A percentile compares a stretch with the other conserved stretches of the same genome.
phyloP scores from a whole-genome alignment of 2,113 vertebrate genomes.

The Melanostigma gelatinosum region DNA sequence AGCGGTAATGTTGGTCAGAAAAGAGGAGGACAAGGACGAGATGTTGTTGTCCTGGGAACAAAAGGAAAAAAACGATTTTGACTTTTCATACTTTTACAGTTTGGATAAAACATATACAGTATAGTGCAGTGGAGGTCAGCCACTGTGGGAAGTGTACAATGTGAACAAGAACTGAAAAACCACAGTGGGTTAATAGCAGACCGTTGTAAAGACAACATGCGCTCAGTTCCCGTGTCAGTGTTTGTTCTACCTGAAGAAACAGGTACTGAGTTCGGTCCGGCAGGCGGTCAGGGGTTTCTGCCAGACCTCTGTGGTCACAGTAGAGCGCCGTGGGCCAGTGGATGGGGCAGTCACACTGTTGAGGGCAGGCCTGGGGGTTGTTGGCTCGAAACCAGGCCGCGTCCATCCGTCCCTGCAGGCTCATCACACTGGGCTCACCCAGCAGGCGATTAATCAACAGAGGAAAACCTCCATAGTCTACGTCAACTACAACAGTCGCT shows the following conservation, averaged over 20 bases:
- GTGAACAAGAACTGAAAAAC: slow-evolving; percentile 19
- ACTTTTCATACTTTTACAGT: background rate
- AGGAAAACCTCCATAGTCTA: slow-evolving; percentile 82
- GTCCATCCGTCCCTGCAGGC: slow-evolving; percentile 77
- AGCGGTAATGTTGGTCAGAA: slow-evolving; percentile 72
- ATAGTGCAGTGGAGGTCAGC: background rate
- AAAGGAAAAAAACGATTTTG: background rate
- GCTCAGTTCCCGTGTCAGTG: background rate
- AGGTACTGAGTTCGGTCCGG: slow-evolving; percentile 77
- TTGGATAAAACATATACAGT: background rate
- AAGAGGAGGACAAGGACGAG: slow-evolving; percentile 58
- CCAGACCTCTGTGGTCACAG: slow-evolving; percentile 77
- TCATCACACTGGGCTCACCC: slow-evolving; percentile 83
- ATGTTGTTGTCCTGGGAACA: slow-evolving; percentile 78
- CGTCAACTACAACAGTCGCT: slow-evolving; percentile 43
- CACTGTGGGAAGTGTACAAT: background rate
- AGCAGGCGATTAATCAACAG: slow-evolving; percentile 80
- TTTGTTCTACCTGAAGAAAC: slow-evolving; percentile 77
- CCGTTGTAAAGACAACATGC: slow-evolving; percentile 18
- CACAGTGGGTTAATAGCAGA: slow-evolving; percentile 15
- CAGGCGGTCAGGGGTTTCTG: slow-evolving; percentile 62
- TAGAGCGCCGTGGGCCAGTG: slow-evolving; percentile 84
- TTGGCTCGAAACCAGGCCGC: slow-evolving; percentile 72
- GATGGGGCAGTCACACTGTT: slow-evolving; percentile 82
- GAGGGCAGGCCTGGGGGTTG: slow-evolving; percentile 73